Percentiles rank a stretch among this genome's conserved stretches.
Conservation (phyloP, 2,113 vertebrate species). For the Embiotoca jacksoni region DNA sequence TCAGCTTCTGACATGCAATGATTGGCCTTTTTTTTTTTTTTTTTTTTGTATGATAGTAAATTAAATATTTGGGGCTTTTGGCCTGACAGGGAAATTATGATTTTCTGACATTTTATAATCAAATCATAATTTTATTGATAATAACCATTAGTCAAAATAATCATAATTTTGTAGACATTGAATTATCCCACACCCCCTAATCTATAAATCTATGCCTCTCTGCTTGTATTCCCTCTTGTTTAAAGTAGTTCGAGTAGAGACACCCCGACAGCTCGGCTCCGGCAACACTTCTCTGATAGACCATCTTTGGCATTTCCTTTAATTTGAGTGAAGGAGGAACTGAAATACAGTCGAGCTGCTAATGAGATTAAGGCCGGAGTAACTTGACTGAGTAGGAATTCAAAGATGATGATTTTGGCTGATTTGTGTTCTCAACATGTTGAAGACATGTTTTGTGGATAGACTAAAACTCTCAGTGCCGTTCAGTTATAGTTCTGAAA, state of each 20-base stretch:
- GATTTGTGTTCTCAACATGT: conserved; percentile 29
- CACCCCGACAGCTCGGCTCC: too few species aligned
- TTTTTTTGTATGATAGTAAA: not conserved
- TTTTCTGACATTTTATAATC: not conserved
- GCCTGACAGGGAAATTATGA: too few species aligned
- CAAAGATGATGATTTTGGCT: conserved; percentile 33
- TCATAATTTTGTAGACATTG: too few species aligned
- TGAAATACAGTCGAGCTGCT: conserved; percentile 43
- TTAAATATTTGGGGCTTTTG: too few species aligned
- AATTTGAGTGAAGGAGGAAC: conserved; percentile 38
- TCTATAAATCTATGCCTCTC: too few species aligned
- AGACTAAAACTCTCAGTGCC: not conserved
- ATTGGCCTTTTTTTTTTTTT: not conserved
- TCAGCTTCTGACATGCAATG: not conserved
- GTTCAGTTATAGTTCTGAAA: too few species aligned
- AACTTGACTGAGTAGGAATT: too few species aligned
- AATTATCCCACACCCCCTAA: too few species aligned
- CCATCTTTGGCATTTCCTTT: conserved; percentile 30
- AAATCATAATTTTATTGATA: not conserved
- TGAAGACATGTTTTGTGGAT: conserved; percentile 21
- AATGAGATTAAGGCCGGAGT: conserved; percentile 39
- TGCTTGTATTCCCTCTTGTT: too few species aligned
- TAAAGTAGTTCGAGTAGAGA: too few species aligned
- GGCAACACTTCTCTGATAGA: not conserved
- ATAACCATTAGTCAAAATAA: too few species aligned